Base-by-base conservation (phyloP, 2,113 vertebrate genomes). In the Canis aureus region DNA sequence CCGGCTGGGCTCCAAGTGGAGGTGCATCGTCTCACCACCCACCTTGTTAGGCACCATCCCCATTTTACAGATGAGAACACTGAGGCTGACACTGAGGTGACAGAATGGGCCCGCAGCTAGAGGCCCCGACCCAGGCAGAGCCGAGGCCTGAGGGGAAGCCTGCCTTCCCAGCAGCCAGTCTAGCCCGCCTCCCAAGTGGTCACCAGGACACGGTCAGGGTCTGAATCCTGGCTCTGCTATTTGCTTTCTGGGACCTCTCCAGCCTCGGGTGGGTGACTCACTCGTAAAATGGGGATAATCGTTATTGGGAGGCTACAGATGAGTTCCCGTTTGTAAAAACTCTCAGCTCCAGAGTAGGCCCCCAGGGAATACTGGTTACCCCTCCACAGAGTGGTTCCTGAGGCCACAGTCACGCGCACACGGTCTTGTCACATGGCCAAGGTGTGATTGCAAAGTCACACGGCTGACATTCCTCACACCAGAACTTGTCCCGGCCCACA, bases 41-140 rank as follows among this genome's bases (percentile, higher is more conserved):
- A 1, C 60, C 7, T 11, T 17, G 9, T 27, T 67, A 19, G 53
- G 23, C 29, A 23, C 29, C 71, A 71, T 49, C 91, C 89, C 67
- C 32, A 23, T 91, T 96, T 96, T 92, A 95, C 38, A 85, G 91
- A 49, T 69, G 66, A 97, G 90, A 86, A 96, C 97, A 55, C 85
- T 3, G 85, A 97, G 81, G 53, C 94, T 53, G 0, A 38, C 38
- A 38, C 38, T 38, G 38, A 1, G 11, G 27, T 49, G 1, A 16
- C 17, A 3, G 3, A 1, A 74, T 8, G 16, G 2, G 8, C 7
- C 49, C 38, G 5, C 2, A 0, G 55, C 38, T 38, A 7, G 25
- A 90, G 76, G 35, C 53, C 25, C 27, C 3, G 0, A 8, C 43
- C 1, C 10, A 3, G 53, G 53, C 38, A 27, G 43, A 79, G 86